Percentiles rank a stretch among this genome's conserved stretches.
Conservation (phyloP, 2,113 vertebrate genomes). For the Oreocharis arfaki region DNA sequence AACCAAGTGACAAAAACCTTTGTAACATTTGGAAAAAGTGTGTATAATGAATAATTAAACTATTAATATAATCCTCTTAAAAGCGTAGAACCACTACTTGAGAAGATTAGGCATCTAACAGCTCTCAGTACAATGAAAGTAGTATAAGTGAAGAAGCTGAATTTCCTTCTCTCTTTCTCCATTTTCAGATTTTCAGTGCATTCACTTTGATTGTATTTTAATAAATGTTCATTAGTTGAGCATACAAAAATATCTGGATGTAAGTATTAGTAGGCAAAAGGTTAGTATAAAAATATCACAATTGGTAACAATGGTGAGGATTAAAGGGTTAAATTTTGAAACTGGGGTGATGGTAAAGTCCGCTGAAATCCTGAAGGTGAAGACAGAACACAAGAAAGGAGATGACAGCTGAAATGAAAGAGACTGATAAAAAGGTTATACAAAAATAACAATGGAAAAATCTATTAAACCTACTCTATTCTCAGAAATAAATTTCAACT, state of each 20-base stretch:
- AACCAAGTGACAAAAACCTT: not conserved
- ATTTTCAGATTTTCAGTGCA: constrained; percentile 34
- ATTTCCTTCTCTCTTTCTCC: not conserved
- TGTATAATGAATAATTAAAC: constrained; percentile 70
- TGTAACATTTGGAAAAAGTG: constrained; percentile 52
- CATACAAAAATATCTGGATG: not conserved
- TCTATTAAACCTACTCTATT: not conserved
- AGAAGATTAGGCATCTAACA: constrained; percentile 67
- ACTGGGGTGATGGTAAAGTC: not conserved
- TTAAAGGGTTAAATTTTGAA: not conserved
- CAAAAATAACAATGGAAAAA: constrained; percentile 24
- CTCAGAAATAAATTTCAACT: not conserved
- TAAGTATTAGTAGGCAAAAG: constrained; percentile 25
- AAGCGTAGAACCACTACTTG: constrained; percentile 53
- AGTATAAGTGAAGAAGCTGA: constrained; percentile 14
- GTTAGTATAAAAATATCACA: not conserved
- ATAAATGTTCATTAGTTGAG: constrained; percentile 27
- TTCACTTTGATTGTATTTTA: constrained; percentile 60
- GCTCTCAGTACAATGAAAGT: constrained; percentile 48
- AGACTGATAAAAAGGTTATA: not conserved
- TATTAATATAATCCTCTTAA: constrained; percentile 74
- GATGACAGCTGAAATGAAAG: not conserved
- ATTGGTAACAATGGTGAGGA: not conserved
- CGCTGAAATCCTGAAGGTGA: not conserved
- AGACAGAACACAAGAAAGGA: not conserved